These are phyloP conservation scores for Globodera rostochiensis DNA, from an alignment of 1,140 invertebrate species.

Conservation along the genomic window DNA sequence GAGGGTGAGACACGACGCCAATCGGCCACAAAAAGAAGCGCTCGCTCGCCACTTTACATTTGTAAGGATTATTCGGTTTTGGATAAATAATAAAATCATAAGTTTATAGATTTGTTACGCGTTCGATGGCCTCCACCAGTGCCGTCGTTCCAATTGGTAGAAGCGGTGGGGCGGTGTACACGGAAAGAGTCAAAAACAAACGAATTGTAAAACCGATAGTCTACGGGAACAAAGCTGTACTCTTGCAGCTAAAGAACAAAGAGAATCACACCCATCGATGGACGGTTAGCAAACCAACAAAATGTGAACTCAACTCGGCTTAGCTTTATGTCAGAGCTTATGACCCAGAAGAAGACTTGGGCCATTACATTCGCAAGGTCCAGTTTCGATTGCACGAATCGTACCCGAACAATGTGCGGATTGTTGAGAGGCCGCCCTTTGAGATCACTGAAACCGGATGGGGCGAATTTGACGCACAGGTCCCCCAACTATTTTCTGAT, in stretches of 20 bases:
- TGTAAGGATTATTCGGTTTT: no score
- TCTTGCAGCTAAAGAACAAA: slow-evolving; percentile 96
- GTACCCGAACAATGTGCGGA: slow-evolving; percentile 84
- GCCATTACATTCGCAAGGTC: slow-evolving; percentile 65
- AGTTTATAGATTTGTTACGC: no score
- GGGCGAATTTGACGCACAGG: slow-evolving; percentile 97
- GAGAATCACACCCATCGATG: slow-evolving; percentile 98
- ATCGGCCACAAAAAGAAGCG: no score
- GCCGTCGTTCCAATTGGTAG: neutral
- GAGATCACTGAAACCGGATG: slow-evolving; percentile 98
- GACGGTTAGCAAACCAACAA: slow-evolving; percentile 70
- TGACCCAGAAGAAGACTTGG: slow-evolving; percentile 69
- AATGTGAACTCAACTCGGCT: neutral
- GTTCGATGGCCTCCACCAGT: neutral
- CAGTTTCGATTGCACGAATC: slow-evolving; percentile 97
- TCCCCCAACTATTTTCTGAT: neutral
- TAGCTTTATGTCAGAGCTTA: slow-evolving; percentile 90
- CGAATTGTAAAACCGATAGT: slow-evolving; percentile 89
- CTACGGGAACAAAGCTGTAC: slow-evolving; percentile 91
- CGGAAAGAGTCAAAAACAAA: slow-evolving; percentile 37
- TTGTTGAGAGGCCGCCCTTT: slow-evolving; percentile 90
- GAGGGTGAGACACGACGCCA: no score
- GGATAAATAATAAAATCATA: no score
- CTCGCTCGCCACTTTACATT: no score
- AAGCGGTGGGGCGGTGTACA: slow-evolving; percentile 19